phyloP scores from a whole-genome alignment of 2,797 vertebrate species.

The Danio kyathit region DNA sequence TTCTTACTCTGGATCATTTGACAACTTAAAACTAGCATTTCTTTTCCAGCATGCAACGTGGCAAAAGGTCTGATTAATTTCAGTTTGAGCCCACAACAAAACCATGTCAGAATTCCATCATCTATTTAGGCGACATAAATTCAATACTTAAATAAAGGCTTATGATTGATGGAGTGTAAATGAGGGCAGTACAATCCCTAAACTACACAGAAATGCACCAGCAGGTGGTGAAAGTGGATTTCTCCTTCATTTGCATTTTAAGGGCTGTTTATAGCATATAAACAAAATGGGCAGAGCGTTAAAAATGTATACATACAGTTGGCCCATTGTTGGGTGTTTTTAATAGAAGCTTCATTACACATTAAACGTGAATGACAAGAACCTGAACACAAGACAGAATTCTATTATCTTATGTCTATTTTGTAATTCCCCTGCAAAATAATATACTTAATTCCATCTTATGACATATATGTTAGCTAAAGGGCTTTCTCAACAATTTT shows the following conservation, averaged over 20 bases:
- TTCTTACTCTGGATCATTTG: slow-evolving; percentile 8
- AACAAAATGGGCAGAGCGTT: slow-evolving; percentile 43
- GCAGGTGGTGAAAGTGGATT: slow-evolving; percentile 39
- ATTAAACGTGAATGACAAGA: slow-evolving; percentile 3
- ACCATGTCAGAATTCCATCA: slow-evolving; percentile 29
- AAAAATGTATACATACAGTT: slow-evolving; percentile 41
- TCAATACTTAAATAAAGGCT: slow-evolving; percentile 6
- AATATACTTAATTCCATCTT: background rate
- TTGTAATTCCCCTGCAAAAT: background rate
- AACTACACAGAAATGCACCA: slow-evolving; percentile 20
- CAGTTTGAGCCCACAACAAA: slow-evolving; percentile 36
- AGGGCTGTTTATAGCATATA: slow-evolving; percentile 36
- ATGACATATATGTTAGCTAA: background rate
- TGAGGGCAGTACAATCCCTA: slow-evolving; percentile 5
- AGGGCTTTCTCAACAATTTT: background rate
- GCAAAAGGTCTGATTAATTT: slow-evolving; percentile 1
- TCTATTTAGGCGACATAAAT: slow-evolving; percentile 14
- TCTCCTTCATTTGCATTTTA: slow-evolving; percentile 44
- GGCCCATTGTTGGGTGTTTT: slow-evolving; percentile 38
- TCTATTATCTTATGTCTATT: background rate
- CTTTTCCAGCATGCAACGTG: slow-evolving; percentile 12
- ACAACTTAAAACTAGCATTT: slow-evolving; percentile 9
- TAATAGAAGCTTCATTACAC: background rate
- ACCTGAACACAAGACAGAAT: background rate
- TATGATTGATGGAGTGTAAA: slow-evolving; percentile 30